A percentile compares a stretch with the other conserved stretches of the same genome.
Conservation (phyloP, 2,113 vertebrate genomes). For the Cyprinodon tularosa region DNA sequence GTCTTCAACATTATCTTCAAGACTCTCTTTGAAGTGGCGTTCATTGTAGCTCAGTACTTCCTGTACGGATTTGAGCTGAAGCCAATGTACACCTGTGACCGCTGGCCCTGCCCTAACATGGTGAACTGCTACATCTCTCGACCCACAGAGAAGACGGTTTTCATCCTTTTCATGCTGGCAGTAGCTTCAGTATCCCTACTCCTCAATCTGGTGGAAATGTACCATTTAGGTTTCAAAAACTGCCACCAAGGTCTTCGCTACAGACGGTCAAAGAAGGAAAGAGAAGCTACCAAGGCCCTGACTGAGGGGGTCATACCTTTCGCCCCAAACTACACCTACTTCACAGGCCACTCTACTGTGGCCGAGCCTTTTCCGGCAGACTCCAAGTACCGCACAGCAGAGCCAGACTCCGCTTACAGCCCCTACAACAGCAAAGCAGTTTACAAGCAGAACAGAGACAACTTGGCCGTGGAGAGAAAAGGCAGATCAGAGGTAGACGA, state of each 20-base stretch:
- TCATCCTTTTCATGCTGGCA: slow-evolving; percentile 89
- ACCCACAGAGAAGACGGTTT: slow-evolving; percentile 90
- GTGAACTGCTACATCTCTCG: slow-evolving; percentile 91
- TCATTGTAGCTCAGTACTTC: slow-evolving; percentile 87
- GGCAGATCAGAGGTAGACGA: slow-evolving; percentile 67
- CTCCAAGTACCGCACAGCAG: slow-evolving; percentile 73
- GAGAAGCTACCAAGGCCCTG: slow-evolving; percentile 44
- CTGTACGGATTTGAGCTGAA: slow-evolving; percentile 88
- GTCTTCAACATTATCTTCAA: slow-evolving; percentile 87
- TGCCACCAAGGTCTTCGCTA: slow-evolving; percentile 76
- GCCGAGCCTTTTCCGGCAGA: slow-evolving; percentile 64
- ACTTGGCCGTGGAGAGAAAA: slow-evolving; percentile 79
- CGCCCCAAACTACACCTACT: slow-evolving; percentile 78
- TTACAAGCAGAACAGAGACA: slow-evolving; percentile 84
- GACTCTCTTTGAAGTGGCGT: slow-evolving; percentile 87
- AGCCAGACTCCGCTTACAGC: slow-evolving; percentile 69
- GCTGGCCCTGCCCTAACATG: slow-evolving; percentile 86
- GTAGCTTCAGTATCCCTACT: slow-evolving; percentile 87
- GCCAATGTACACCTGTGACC: slow-evolving; percentile 86
- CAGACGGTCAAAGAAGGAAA: slow-evolving; percentile 41
- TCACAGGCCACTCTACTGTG: slow-evolving; percentile 50
- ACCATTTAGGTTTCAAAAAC: slow-evolving; percentile 86
- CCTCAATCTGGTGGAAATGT: slow-evolving; percentile 89
- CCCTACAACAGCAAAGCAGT: slow-evolving; percentile 77
- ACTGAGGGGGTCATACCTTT: slow-evolving; percentile 70